phyloP scores from a whole-genome alignment of 37 sponge, comb jelly and placozoan species.

The Corticium candelabrum region DNA sequence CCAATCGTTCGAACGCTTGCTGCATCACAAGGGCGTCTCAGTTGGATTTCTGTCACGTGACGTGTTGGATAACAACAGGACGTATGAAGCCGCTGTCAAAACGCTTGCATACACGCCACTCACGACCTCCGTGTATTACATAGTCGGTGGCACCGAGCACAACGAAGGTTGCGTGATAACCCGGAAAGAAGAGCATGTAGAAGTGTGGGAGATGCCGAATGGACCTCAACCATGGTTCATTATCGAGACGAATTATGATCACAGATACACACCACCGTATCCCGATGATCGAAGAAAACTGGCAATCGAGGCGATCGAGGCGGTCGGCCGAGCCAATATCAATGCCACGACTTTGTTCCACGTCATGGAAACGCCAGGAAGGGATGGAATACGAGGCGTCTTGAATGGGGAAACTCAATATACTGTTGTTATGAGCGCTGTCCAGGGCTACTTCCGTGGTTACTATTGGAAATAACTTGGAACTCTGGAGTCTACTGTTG shows the following conservation, averaged over 20 bases:
- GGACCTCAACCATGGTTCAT: neutral
- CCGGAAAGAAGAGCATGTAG: slow-evolving; percentile 11
- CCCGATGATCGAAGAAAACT: neutral
- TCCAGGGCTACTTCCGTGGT: neutral
- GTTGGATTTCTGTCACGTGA: neutral
- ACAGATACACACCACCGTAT: neutral
- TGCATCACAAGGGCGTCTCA: neutral
- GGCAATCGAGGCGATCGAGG: neutral
- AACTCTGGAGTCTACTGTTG: too few relatives aligned
- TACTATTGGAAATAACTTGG: neutral
- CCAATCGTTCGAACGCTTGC: neutral
- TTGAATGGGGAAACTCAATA: neutral
- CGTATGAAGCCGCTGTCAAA: neutral
- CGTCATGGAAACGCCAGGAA: neutral
- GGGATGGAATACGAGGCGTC: neutral
- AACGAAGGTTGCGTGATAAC: slow-evolving; percentile 57
- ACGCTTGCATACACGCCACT: neutral
- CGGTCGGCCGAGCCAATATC: neutral
- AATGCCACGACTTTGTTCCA: neutral
- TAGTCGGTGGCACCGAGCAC: neutral
- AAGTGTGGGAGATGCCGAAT: neutral
- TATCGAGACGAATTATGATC: neutral
- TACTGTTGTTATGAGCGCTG: neutral
- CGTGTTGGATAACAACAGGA: neutral
- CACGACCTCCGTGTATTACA: neutral